These are phyloP conservation scores for Chamaea fasciata DNA, from an alignment of 2,113 vertebrate genomes.

Conservation along the genomic window DNA sequence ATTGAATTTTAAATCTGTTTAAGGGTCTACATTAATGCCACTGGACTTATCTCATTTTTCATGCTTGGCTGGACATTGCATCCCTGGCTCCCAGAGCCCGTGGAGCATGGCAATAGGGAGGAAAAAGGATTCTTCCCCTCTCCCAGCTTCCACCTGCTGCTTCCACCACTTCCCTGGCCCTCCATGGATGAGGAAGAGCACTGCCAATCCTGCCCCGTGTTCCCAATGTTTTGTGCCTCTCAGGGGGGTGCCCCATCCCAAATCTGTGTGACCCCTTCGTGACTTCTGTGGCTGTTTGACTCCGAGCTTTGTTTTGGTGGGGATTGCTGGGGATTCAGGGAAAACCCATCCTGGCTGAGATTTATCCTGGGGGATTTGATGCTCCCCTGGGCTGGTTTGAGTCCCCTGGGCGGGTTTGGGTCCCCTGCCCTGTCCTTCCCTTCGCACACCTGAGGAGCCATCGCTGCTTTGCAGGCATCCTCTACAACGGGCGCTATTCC, in stretches of 20 bases:
- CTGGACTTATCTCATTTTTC: not conserved
- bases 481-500: not conserved
- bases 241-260: too few species aligned
- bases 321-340: not conserved
- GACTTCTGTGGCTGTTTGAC: too few species aligned
- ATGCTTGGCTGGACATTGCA: not conserved
- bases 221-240: too few species aligned
- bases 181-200: too few species aligned
- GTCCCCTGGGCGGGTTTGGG: not conserved
- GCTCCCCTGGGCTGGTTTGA: not conserved
- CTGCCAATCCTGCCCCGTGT: too few species aligned
- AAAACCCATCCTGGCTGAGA: not conserved
- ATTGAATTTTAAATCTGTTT: rapidly evolving
- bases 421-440: not conserved
- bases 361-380: not conserved
- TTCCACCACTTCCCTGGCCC: not conserved
- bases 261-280: too few species aligned
- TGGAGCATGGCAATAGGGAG: not conserved
- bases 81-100: not conserved
- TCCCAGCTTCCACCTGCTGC: not conserved
- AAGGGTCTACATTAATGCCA: rapidly evolving
- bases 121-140: not conserved
- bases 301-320: too few species aligned
- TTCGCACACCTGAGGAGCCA: not conserved
- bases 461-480: not conserved